Base-by-base conservation (phyloP, 1,140 invertebrate species). In the Bombus sylvicola region DNA sequence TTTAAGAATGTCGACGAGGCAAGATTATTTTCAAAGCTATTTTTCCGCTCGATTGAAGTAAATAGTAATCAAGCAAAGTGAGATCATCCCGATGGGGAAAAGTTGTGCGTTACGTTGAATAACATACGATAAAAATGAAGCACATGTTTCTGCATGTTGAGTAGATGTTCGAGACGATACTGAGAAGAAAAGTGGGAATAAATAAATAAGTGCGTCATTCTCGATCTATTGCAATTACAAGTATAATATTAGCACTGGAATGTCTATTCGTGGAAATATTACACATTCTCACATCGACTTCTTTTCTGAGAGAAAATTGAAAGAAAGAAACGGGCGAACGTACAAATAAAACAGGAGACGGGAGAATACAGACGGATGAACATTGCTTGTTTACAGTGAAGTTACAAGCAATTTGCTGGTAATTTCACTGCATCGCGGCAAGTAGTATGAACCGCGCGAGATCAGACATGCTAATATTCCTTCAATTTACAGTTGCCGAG, bases 401-500 rank as follows among this genome's bases (percentile, higher is more conserved):
- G 47, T 53, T 53, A 31, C 10, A 25, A 6, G 9, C 71, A 62
- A 76, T 76, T 76, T 39, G 31, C 37, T n/a, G 62, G 57, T 41
- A 39, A 59, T 62, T 77, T 37, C 2, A n/a, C 13, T 31, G 25
- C 39, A 62, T n/a, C 59, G n/a, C 3, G 1, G 31, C 12, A 28
- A 79, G 77, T 79, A 10, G 77, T 68, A 47, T 28, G 12, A 64
- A 31, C 31, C 31, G 25, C 25, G 41, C 5, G 22, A 37, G 15
- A 80, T 80, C 78, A 68, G 78, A 53, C 78, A 28, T 4, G 41
- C 12, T 68, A 69, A 68, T 68, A 28, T 47, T 43, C 64, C 59
- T 37, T 47, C 41, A 47, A 69, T 69, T 53, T 28, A 47, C 68
- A 31, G 18, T 39, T 34, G 28, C 22, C 31, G 10, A 8, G 57